Evolutionary conservation across 2,797 vertebrate species (phyloP).

Genomic region (Hoplostethus mediterraneus): DNA sequence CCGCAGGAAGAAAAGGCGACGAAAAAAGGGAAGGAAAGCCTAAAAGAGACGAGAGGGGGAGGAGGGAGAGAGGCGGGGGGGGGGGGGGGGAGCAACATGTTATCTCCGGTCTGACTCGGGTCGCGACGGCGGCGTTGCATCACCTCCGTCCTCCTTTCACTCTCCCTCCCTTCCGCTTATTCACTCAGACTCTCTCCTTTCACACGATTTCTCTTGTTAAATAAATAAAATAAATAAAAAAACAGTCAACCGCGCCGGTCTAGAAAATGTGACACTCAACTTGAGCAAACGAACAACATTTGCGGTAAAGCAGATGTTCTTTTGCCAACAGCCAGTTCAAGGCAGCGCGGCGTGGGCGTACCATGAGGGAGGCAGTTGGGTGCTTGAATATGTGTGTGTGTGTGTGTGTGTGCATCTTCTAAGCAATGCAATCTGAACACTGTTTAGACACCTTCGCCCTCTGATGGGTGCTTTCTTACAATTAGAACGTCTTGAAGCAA

Average conservation of each 20-base stretch:
- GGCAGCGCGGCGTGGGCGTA: slow-evolving; percentile 11
- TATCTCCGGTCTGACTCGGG: neutral
- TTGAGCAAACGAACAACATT: slow-evolving; percentile 32
- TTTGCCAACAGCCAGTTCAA: slow-evolving; percentile 45
- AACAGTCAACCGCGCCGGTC: neutral
- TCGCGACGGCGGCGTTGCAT: slow-evolving; percentile 6
- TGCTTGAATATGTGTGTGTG: slow-evolving; percentile 18
- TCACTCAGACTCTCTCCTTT: neutral
- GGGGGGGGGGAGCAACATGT: neutral
- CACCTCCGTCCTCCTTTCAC: neutral
- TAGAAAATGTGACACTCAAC: slow-evolving; percentile 19
- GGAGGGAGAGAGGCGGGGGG: neutral
- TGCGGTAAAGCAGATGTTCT: slow-evolving; percentile 44
- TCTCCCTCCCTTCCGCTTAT: neutral
- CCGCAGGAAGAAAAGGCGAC: slow-evolving; percentile 19
- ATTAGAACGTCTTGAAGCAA: slow-evolving; percentile 52
- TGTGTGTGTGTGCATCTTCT: slow-evolving; percentile 5
- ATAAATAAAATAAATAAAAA: neutral
- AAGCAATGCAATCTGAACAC: slow-evolving; percentile 28
- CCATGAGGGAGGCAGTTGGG: slow-evolving; percentile 11
- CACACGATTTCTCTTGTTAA: neutral
- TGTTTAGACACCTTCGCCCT: slow-evolving; percentile 20
- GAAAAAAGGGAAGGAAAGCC: neutral
- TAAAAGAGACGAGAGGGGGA: neutral
- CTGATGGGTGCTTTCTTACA: slow-evolving; percentile 35